A percentile compares a stretch with the other conserved stretches of the same genome.
Evolutionary conservation across 2,113 vertebrate species (phyloP).

Genomic region (Willisornis vidua): DNA sequence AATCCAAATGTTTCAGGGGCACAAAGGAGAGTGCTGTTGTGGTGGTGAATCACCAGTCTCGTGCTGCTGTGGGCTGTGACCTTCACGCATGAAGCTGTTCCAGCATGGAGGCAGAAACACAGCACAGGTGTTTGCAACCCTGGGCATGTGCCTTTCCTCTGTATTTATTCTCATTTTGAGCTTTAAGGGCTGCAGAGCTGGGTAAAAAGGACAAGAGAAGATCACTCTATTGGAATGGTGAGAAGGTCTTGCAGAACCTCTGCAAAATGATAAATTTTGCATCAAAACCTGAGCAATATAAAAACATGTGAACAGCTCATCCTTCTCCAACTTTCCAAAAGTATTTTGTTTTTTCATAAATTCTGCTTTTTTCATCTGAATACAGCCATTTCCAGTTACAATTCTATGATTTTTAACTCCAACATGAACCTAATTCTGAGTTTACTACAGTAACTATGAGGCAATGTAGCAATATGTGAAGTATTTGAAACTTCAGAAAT

Average conservation of each 20-base stretch:
- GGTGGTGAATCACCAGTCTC: background rate
- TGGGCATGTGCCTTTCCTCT: background rate
- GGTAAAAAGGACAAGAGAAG: background rate
- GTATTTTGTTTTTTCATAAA: background rate
- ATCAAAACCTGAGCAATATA: background rate
- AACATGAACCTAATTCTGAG: background rate
- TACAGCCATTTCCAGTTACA: background rate
- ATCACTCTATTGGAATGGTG: background rate
- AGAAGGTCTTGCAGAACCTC: background rate
- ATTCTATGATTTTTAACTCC: background rate
- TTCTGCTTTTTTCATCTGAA: background rate
- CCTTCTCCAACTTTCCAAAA: background rate
- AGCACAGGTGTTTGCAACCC: background rate
- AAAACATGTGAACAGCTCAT: background rate
- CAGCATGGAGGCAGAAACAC: fast-evolving
- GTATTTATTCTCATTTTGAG: background rate
- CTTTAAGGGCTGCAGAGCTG: background rate
- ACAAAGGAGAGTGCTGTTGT: background rate
- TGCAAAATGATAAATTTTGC: background rate
- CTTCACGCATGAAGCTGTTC: background rate
- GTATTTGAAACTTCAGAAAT: background rate
- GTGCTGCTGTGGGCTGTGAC: background rate
- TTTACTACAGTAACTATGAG: background rate
- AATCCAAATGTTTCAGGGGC: background rate
- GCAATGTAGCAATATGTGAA: background rate